Conservation (phyloP, 2,113 vertebrate species). For the Tricholaema leucomelas region DNA sequence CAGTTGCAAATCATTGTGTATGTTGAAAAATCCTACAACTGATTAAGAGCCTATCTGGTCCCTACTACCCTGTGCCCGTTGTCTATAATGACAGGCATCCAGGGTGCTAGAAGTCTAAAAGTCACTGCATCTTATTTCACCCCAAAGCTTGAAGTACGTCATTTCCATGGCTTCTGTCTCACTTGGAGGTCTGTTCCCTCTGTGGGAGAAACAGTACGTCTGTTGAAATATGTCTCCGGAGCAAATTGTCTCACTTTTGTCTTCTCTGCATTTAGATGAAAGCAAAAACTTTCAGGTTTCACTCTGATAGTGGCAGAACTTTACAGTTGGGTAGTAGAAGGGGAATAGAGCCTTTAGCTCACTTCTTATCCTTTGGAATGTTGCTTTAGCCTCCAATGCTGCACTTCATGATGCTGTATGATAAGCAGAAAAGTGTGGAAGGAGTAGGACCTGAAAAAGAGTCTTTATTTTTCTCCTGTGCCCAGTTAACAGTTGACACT, state of each 20-base stretch:
- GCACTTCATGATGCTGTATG: neutral
- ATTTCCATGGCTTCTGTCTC: neutral
- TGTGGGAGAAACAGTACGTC: neutral
- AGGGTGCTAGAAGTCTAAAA: neutral
- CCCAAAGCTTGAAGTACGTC: neutral
- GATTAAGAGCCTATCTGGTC: neutral
- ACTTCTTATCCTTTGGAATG: neutral
- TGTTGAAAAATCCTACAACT: neutral
- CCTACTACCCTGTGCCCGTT: neutral
- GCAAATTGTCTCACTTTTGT: neutral
- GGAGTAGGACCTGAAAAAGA: neutral
- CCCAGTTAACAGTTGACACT: neutral
- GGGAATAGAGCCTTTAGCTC: neutral
- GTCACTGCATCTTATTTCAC: neutral
- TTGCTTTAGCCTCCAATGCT: neutral
- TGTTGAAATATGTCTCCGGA: neutral
- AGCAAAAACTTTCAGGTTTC: neutral
- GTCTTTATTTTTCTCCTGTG: neutral
- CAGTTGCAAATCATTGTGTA: neutral
- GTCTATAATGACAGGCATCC: neutral
- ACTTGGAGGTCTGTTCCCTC: neutral
- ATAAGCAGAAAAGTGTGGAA: neutral
- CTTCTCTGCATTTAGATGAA: neutral
- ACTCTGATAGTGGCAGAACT: neutral
- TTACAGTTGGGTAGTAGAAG: neutral